Evolutionary conservation across 1,140 invertebrate species (phyloP).

Genomic region (Drosophila equinoxialis): DNA sequence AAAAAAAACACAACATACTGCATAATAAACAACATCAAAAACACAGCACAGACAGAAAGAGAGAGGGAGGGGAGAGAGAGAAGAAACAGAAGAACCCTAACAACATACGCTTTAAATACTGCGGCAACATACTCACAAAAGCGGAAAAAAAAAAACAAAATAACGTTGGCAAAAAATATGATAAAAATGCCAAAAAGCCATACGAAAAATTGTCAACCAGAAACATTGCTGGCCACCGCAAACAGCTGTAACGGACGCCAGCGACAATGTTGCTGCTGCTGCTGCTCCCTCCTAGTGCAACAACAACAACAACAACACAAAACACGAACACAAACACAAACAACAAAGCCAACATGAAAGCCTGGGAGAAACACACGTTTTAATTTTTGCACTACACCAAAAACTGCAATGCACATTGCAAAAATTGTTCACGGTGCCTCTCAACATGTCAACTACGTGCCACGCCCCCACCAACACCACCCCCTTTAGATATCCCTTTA

Average conservation of each 20-base stretch:
- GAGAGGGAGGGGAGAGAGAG: background rate
- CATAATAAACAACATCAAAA: slow-evolving; percentile 70
- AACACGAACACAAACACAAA: background rate
- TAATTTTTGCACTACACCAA: slow-evolving; percentile 61
- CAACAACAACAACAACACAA: slow-evolving; percentile 20
- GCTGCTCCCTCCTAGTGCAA: background rate
- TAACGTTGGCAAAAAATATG: slow-evolving; percentile 10
- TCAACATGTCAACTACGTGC: slow-evolving; percentile 4
- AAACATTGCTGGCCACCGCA: slow-evolving; percentile 73
- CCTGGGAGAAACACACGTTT: slow-evolving; percentile 65
- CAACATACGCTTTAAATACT: slow-evolving; percentile 29
- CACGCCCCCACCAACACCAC: background rate
- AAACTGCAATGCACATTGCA: slow-evolving; percentile 58
- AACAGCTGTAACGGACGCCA: slow-evolving; percentile 70
- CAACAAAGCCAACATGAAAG: slow-evolving; percentile 22
- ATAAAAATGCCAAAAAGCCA: slow-evolving; percentile 70
- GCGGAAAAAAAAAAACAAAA: slow-evolving; percentile 34
- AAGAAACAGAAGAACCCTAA: slow-evolving; percentile 4
- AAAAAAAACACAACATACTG: slow-evolving; percentile 54
- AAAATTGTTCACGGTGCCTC: slow-evolving; percentile 27
- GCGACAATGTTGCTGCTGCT: slow-evolving; percentile 21
- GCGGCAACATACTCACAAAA: slow-evolving; percentile 30
- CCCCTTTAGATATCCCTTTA: slow-evolving; percentile 7
- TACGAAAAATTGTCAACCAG: slow-evolving; percentile 70
- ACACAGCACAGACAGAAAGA: background rate